phyloP scores from a whole-genome alignment of 1,140 invertebrate genomes.

The Bombus waltoni region DNA sequence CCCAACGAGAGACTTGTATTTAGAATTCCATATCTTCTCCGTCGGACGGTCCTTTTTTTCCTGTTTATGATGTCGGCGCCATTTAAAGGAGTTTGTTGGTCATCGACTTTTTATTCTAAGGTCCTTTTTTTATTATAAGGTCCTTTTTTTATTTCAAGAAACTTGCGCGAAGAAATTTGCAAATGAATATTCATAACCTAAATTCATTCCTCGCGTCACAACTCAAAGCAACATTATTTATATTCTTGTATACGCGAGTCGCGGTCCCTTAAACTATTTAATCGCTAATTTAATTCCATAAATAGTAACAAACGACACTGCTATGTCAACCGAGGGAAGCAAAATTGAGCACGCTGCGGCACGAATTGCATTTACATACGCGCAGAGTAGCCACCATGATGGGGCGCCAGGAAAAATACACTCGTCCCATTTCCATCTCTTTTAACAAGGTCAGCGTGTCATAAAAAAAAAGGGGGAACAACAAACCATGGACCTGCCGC shows the following conservation, averaged over 20 bases:
- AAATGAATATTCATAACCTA: neutral
- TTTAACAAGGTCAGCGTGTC: slow-evolving; percentile 7
- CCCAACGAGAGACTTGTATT: neutral
- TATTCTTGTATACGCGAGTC: neutral
- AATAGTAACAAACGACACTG: neutral
- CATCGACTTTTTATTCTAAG: neutral
- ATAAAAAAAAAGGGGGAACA: neutral
- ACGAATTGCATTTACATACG: slow-evolving; percentile 31
- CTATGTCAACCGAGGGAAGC: neutral
- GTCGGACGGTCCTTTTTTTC: neutral
- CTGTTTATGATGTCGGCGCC: neutral
- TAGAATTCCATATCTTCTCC: too few relatives aligned
- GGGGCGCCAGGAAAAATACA: slow-evolving; percentile 5
- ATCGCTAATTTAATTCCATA: slow-evolving; percentile 38
- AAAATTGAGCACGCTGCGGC: slow-evolving; percentile 7
- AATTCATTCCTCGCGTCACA: neutral
- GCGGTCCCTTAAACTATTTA: neutral
- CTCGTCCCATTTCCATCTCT: slow-evolving; percentile 15
- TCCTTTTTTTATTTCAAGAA: neutral
- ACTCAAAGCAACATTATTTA: slow-evolving; percentile 4
- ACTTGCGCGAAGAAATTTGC: neutral
- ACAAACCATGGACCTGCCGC: neutral
- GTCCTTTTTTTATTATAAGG: too few relatives aligned
- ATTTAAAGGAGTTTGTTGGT: too few relatives aligned
- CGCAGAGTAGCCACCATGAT: neutral